Evolutionary conservation across 1,140 invertebrate genomes (phyloP).

Genomic region (Eumaeus atala): DNA sequence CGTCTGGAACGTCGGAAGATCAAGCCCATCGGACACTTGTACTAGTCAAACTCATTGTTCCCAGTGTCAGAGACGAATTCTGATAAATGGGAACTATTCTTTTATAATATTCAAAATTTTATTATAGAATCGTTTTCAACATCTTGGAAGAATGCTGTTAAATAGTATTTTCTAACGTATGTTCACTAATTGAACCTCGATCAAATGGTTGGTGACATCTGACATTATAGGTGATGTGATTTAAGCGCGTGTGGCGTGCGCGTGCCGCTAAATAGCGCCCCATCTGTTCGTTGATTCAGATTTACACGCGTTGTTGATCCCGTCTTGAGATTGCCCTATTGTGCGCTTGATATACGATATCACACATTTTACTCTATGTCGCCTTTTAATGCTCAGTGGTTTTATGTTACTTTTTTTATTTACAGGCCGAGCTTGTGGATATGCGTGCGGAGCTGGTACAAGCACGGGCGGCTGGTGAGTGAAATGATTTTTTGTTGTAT

Average conservation of each 20-base stretch:
- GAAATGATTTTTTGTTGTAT: not conserved
- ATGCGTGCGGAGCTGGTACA: constrained; percentile 82
- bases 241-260: constrained; percentile 36
- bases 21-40: too few relatives aligned
- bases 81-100: too few relatives aligned
- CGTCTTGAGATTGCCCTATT: constrained; percentile 36
- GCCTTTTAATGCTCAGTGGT: constrained; percentile 8
- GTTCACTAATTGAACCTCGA: not conserved
- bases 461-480: constrained; percentile 73
- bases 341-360: constrained; percentile 30
- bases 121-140: too few relatives aligned
- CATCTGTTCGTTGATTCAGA: constrained; percentile 50
- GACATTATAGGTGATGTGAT: constrained; percentile 38
- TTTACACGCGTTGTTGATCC: constrained; percentile 49
- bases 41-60: too few relatives aligned
- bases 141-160: too few relatives aligned
- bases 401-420: constrained; percentile 31
- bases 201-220: constrained; percentile 16
- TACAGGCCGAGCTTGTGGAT: constrained; percentile 83
- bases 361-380: constrained; percentile 12
- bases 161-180: too few relatives aligned
- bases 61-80: too few relatives aligned
- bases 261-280: constrained; percentile 25
- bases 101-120: too few relatives aligned
- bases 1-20: too few relatives aligned